Percentiles rank a stretch among this genome's conserved stretches.
Conservation (phyloP, 2,888 invertebrate species). For the Ochropleura plecta region DNA sequence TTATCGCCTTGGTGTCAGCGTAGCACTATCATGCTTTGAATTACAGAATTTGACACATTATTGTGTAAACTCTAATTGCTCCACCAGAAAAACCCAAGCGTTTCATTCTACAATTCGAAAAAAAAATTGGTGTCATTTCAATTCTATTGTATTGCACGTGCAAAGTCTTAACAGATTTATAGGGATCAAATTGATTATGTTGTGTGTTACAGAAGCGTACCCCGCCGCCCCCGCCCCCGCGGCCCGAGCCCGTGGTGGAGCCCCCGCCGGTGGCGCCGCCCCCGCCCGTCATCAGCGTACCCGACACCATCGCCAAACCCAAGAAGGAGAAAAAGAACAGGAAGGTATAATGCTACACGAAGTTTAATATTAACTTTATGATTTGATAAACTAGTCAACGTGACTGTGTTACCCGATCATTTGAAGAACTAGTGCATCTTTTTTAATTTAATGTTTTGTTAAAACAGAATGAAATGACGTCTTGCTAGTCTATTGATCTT, state of each 20-base stretch:
- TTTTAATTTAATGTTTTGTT: too few species aligned
- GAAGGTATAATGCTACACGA: conserved; percentile 73
- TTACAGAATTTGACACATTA: background rate
- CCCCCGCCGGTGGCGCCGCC: conserved; percentile 72
- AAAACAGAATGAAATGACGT: too few species aligned
- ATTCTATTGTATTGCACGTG: background rate
- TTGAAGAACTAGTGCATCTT: background rate
- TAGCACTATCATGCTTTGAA: background rate
- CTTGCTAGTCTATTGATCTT: too few species aligned
- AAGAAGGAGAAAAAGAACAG: conserved; percentile 88
- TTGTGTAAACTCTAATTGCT: background rate
- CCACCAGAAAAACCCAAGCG: background rate
- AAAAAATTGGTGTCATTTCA: background rate
- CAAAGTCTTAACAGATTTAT: background rate
- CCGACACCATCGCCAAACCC: conserved; percentile 72
- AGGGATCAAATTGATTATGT: background rate
- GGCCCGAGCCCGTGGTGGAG: conserved; percentile 70
- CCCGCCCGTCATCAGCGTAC: conserved; percentile 66
- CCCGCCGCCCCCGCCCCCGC: conserved; percentile 68
- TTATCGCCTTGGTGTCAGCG: background rate
- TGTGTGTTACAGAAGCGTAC: conserved; percentile 73
- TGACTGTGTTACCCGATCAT: background rate
- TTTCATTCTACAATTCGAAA: too few species aligned
- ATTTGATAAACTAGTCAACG: too few species aligned
- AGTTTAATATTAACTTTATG: background rate